Evolutionary conservation across 2,888 invertebrate genomes (phyloP), one percentile per base, ranked within the genome.

Genomic region (Pristionchus arcanus): DNA sequence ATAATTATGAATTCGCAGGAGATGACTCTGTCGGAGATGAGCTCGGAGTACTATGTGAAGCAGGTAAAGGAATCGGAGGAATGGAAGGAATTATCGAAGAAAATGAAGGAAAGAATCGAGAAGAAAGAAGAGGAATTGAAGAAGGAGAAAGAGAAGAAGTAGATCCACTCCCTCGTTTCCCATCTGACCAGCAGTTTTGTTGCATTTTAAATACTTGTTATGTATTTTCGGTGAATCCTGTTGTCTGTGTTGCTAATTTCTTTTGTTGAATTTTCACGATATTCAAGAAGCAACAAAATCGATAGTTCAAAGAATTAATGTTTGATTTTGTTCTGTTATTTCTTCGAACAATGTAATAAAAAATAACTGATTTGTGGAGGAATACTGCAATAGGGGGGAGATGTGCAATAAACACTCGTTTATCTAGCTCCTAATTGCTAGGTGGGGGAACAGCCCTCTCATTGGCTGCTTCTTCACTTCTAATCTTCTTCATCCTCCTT

Each of bases 131-230:
- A 37, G 16, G 74, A 74, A 15, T 37, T 74, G 19, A 74, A 74
- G 74, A 74, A 71, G 71, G 28, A 71, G 66, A 66, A 66, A 28
- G 66, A 66, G 71, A 71, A 34, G 74, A 74, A 74, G 21, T 74
- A 74, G n/a, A 68, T 37, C 74, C 74, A 4, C 4, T 31, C 68
- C 31, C 25, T 63, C 59, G n/a, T n/a, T n/a, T n/a, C n/a, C n/a
- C n/a, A n/a, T n/a, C n/a, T n/a, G n/a, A n/a, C n/a, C n/a, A n/a
- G n/a, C n/a, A n/a, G n/a, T n/a, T n/a, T n/a, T 63, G 59, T 21
- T 2, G 59, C 59, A 63, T 25, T 25, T 63, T 25, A 63, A 25
- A 63, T 16, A 21, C 42, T 42, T 5, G 9, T 42, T 42, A 42
- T 42, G 42, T 42, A 42, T 42, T 63, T 63, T 63, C 59, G 13